Evolutionary conservation across 1,140 invertebrate genomes (phyloP), one percentile per base, ranked within the genome.

Genomic region (Periplaneta americana): DNA sequence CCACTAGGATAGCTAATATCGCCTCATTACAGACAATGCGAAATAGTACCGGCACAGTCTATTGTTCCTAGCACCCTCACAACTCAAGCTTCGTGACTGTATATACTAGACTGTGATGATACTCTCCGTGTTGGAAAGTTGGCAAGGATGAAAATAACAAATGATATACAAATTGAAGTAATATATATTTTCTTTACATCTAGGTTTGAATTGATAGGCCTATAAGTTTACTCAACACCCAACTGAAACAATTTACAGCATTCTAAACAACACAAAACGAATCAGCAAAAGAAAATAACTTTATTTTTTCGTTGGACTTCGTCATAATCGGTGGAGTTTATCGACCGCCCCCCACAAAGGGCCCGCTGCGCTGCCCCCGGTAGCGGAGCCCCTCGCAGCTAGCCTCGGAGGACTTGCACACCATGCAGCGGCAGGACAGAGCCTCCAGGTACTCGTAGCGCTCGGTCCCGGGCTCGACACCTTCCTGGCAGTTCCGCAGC

Each of bases 391-490:
- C 90, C 86, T 92, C 90, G 82, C 91, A 92, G 77, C 86, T 89
- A 9, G 90, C 89, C 78, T 88, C 86, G 0, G 89, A 89, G 4
- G 90, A 90, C 84, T 88, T 88, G 86, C 91, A 92, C 31, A 89
- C 84, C 57, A 89, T 87, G 83, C 92, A 93, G 57, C 88, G 87
- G 80, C 93, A 95, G 31, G 90, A 89, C 0, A 90, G 87, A 2
- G 93, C 93, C 82, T 94, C 92, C 82, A 91, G 87, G 83, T 91
- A 93, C 39, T 91, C 89, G 85, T 94, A 94, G 33, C 88, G 84
- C 35, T 91, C 88, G 0, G 91, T 90, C 17, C 89, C 90, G 5
- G 90, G 90, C 75, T 88, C 87, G 0, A 90, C 92, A 13, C 90
- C 91, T 8, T 90, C 88, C 84, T 95, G 92, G 85, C 94, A 96